A percentile compares a stretch with the other conserved stretches of the same genome.
These are phyloP conservation scores for Grus americana DNA, from an alignment of 2,113 vertebrate genomes.

Conservation along the genomic window DNA sequence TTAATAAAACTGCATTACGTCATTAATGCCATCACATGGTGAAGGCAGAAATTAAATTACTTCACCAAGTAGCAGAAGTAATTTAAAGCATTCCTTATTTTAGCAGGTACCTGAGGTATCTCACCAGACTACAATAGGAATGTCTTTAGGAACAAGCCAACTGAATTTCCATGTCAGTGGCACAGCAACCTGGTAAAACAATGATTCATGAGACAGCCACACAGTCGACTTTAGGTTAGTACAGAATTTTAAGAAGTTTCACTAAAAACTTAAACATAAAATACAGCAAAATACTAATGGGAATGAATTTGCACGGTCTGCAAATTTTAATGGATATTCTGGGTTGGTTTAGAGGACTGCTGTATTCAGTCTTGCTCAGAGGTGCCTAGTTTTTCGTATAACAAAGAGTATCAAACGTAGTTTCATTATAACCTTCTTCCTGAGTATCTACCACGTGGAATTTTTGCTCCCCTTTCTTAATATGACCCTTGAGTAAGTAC, in stretches of 20 bases:
- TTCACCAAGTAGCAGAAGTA: background rate
- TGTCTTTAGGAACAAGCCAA: background rate
- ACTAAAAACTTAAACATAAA: background rate
- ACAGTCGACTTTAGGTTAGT: background rate
- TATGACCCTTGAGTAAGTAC: background rate
- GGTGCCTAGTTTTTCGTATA: background rate
- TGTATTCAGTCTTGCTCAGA: background rate
- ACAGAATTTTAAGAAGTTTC: background rate
- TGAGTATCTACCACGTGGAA: rapidly evolving
- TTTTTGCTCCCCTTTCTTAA: background rate
- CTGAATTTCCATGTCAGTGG: background rate
- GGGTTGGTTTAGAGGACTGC: background rate
- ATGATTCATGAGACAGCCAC: background rate
- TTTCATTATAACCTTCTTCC: no score
- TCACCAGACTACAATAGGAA: background rate
- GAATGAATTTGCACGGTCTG: background rate
- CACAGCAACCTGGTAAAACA: background rate
- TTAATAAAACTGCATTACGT: slow-evolving; percentile 8
- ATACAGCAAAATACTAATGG: background rate
- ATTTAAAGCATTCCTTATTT: background rate
- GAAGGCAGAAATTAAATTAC: background rate
- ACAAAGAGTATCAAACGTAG: background rate
- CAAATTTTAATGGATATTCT: background rate
- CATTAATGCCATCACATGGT: slow-evolving; percentile 11
- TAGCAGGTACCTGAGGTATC: background rate